Percentiles rank a stretch among this genome's conserved stretches.
phyloP scores from a whole-genome alignment of 2,888 invertebrate species.

The Ypsolopha sequella region DNA sequence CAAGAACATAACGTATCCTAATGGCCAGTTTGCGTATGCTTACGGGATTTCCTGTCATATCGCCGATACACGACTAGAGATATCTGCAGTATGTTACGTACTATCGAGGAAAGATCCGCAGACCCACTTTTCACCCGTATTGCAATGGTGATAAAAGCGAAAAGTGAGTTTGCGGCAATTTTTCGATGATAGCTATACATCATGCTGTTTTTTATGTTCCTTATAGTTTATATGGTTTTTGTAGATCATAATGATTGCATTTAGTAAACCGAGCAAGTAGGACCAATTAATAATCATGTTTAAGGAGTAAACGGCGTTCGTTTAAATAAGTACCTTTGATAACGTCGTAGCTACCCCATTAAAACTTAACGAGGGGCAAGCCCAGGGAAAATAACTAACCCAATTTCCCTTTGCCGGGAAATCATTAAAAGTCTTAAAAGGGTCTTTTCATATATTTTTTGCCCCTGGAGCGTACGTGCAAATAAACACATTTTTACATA shows the following conservation, averaged over 20 bases:
- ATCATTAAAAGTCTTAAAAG: constrained; percentile 72
- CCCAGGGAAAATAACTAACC: constrained; percentile 70
- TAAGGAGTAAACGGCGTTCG: constrained; percentile 55
- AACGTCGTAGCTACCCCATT: constrained; percentile 69
- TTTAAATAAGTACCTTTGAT: constrained; percentile 70
- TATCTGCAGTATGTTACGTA: no score
- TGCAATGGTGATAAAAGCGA: no score
- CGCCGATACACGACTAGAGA: no score
- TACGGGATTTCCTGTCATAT: not conserved
- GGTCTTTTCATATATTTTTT: constrained; percentile 69
- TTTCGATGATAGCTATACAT: no score
- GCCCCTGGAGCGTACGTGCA: constrained; percentile 67
- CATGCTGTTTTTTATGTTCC: not conserved
- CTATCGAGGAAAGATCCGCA: no score
- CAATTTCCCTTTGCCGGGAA: constrained; percentile 71
- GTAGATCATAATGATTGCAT: constrained; percentile 39
- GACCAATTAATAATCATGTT: constrained; percentile 8
- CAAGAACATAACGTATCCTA: not conserved
- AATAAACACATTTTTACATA: constrained; percentile 72
- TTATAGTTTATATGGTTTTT: constrained; percentile 27
- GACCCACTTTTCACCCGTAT: no score
- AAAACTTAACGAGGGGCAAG: constrained; percentile 71
- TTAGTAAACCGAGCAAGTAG: constrained; percentile 32
- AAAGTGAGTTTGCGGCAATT: no score
- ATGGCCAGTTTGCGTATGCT: not conserved